These are phyloP conservation scores for Aphrocallistes beatrix DNA, from an alignment of 37 sponge, comb jelly and placozoan genomes.

Conservation along the genomic window DNA sequence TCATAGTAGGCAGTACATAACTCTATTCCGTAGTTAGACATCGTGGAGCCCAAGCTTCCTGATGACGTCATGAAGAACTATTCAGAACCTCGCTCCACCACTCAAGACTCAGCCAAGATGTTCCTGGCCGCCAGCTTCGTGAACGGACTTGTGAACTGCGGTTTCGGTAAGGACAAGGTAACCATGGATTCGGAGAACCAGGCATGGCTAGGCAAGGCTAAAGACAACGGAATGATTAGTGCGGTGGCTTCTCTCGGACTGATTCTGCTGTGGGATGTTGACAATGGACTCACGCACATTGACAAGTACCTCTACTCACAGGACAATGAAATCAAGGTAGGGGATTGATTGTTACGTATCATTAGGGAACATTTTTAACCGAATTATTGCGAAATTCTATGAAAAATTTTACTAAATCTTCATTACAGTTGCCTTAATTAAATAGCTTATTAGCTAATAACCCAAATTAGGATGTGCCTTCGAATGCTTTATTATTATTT, in stretches of 20 bases:
- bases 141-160: constrained; percentile 93
- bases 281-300: constrained; percentile 87
- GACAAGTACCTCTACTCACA: constrained; percentile 91
- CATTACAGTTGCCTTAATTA: too few relatives aligned
- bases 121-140: constrained; percentile 91
- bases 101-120: constrained; percentile 78
- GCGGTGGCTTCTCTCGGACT: constrained; percentile 96
- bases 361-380: too few relatives aligned
- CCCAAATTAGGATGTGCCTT: too few relatives aligned
- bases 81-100: constrained; percentile 57
- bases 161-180: constrained; percentile 83
- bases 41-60: constrained; percentile 96
- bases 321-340: constrained; percentile 84
- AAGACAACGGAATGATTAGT: constrained; percentile 78
- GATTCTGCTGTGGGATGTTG: constrained; percentile 96
- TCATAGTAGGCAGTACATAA: too few relatives aligned
- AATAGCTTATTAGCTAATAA: too few relatives aligned
- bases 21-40: constrained; percentile 64
- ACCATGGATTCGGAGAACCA: constrained; percentile 72
- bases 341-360: too few relatives aligned
- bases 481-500: too few relatives aligned
- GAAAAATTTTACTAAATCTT: too few relatives aligned
- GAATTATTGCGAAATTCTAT: too few relatives aligned
- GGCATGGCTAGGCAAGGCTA: neutral
- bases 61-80: constrained; percentile 97